A percentile compares a stretch with the other conserved stretches of the same genome.
Evolutionary conservation across 2,797 vertebrate species (phyloP).

Genomic region (Thalassophryne amazonica): DNA sequence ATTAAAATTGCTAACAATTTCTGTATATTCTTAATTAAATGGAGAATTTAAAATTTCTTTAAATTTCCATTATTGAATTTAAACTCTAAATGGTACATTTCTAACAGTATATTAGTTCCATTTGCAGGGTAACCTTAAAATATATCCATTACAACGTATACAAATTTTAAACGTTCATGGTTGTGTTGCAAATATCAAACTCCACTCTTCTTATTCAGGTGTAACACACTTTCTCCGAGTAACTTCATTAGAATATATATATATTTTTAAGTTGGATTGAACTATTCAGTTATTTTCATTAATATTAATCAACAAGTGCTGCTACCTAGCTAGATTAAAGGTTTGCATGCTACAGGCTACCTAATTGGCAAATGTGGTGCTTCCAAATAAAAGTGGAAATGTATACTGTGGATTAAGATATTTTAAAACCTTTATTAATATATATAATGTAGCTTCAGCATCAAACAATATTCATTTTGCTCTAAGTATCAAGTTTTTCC

Average conservation of each 20-base stretch:
- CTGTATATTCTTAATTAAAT: too few species aligned
- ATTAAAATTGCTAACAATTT: not conserved
- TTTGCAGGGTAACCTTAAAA: not conserved
- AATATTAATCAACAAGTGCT: too few species aligned
- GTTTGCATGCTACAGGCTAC: conserved; percentile 3
- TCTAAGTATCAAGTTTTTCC: too few species aligned
- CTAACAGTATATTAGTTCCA: not conserved
- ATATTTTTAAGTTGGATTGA: too few species aligned
- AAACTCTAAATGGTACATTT: too few species aligned
- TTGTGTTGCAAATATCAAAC: not conserved
- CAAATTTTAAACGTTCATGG: not conserved
- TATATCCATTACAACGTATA: not conserved
- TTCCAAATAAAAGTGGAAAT: not conserved
- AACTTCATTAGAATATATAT: too few species aligned
- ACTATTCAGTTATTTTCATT: too few species aligned
- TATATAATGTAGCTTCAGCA: too few species aligned
- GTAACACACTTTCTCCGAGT: not conserved
- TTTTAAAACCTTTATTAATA: too few species aligned
- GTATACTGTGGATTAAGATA: not conserved
- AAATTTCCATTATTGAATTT: not conserved
- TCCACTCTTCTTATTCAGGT: not conserved
- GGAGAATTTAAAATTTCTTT: not conserved
- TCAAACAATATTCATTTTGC: too few species aligned
- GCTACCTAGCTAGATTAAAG: not conserved
- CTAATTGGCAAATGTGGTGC: not conserved